These are phyloP conservation scores for Epirrhoe tristata DNA, from an alignment of 2,888 invertebrate species.

Conservation along the genomic window DNA sequence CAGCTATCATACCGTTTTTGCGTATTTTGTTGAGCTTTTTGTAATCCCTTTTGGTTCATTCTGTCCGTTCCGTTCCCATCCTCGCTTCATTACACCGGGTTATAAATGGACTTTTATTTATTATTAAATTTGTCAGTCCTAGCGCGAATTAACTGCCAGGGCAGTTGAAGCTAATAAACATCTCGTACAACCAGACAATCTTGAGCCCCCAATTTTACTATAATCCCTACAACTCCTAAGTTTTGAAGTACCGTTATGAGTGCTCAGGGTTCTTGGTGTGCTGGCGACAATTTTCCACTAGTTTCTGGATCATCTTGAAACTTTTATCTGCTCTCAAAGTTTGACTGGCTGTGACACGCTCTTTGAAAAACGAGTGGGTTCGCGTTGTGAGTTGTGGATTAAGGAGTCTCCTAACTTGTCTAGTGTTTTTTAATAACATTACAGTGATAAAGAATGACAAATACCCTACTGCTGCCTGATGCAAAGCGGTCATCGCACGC, in stretches of 20 bases:
- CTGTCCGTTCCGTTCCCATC: background rate
- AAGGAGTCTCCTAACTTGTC: background rate
- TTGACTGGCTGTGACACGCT: conserved; percentile 35
- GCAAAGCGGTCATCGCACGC: too few species aligned
- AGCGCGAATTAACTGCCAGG: conserved; percentile 66
- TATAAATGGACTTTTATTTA: conserved; percentile 49
- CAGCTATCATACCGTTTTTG: background rate
- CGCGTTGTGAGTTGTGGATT: conserved; percentile 6
- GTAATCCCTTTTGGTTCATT: background rate
- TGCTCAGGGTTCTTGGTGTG: conserved; percentile 45
- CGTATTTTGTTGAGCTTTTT: background rate
- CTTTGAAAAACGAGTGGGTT: conserved; percentile 25
- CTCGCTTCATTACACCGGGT: conserved; percentile 9
- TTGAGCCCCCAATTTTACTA: conserved; percentile 46
- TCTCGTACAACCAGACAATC: conserved; percentile 51
- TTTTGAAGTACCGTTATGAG: conserved; percentile 34
- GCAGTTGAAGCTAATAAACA: conserved; percentile 72
- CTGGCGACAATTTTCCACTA: conserved; percentile 59
- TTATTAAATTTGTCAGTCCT: conserved; percentile 75
- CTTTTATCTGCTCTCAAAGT: conserved; percentile 61
- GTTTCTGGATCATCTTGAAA: conserved; percentile 63
- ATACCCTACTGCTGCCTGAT: too few species aligned
- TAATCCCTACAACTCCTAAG: conserved; percentile 36
- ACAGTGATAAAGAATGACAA: too few species aligned
- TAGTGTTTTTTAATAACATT: background rate